Evolutionary conservation across 2,113 vertebrate genomes (phyloP).

Genomic region (Notothenia rossii): DNA sequence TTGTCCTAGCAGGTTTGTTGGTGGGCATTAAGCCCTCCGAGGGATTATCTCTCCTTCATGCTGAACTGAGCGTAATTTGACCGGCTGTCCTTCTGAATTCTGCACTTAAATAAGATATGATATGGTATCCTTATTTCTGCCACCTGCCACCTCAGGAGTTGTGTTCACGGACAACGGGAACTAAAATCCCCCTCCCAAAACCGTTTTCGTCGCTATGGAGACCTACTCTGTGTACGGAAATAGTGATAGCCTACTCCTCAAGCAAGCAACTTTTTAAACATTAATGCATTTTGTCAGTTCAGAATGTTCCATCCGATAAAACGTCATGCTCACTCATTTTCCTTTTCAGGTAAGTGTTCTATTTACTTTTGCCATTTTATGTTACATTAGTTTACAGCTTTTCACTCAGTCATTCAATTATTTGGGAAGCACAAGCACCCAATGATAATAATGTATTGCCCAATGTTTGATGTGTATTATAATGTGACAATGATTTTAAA

Average conservation of each 20-base stretch:
- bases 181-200: background rate
- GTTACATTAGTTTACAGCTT: background rate
- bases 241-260: constrained; percentile 19
- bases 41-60: constrained; percentile 59
- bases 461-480: background rate
- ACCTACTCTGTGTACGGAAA: constrained; percentile 71
- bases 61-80: constrained; percentile 27
- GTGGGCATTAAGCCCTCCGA: constrained; percentile 55
- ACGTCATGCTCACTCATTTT: background rate
- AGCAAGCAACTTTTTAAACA: constrained; percentile 39
- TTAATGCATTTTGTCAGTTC: constrained; percentile 29
- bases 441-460: background rate
- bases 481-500: background rate
- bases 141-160: background rate
- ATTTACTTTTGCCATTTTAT: too few relatives aligned
- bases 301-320: constrained; percentile 2
- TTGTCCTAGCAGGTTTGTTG: constrained; percentile 48
- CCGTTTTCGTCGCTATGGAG: constrained; percentile 64
- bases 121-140: background rate
- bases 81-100: constrained; percentile 7
- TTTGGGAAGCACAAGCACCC: background rate
- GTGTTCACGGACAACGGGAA: background rate
- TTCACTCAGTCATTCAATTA: background rate
- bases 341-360: constrained; percentile 31
- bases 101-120: background rate